Evolutionary conservation across 2,113 vertebrate species (phyloP).

Genomic region (Fregetta grallaria): DNA sequence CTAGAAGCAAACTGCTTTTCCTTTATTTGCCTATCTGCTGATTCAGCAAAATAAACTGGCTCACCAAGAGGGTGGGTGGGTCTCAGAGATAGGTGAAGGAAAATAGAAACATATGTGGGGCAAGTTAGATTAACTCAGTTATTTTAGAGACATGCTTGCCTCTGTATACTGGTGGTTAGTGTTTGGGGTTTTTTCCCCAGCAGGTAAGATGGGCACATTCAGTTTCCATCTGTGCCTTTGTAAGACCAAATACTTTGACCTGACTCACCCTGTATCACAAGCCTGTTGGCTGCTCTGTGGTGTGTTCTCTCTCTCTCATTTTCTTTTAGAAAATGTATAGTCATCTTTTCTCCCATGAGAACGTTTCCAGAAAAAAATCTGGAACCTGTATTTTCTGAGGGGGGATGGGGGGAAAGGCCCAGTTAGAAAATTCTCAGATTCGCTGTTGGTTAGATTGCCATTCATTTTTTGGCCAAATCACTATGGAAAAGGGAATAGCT

Average conservation of each 20-base stretch:
- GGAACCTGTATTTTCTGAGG: not conserved
- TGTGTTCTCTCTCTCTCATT: not conserved
- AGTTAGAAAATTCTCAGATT: not conserved
- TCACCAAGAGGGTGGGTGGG: not conserved
- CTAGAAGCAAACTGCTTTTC: not conserved
- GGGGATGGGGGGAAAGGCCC: not conserved
- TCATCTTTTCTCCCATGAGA: not conserved
- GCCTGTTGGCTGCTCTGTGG: not conserved
- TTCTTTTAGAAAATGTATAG: not conserved
- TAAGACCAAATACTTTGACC: not conserved
- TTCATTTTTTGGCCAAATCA: not conserved
- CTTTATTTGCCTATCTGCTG: not conserved
- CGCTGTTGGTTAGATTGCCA: not conserved
- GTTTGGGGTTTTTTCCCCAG: rapidly evolving
- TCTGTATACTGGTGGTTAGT: rapidly evolving
- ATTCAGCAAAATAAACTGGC: not conserved
- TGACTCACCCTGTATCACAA: not conserved
- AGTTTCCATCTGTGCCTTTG: not conserved
- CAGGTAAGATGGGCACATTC: not conserved
- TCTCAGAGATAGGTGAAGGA: not conserved
- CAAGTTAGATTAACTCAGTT: not conserved
- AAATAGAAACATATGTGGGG: not conserved
- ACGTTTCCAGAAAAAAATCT: not conserved
- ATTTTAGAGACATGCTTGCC: not conserved
- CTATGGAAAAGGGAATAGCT: not conserved